Base-by-base conservation (phyloP, 1,140 invertebrate species). In the Dufourea novaeangliae region DNA sequence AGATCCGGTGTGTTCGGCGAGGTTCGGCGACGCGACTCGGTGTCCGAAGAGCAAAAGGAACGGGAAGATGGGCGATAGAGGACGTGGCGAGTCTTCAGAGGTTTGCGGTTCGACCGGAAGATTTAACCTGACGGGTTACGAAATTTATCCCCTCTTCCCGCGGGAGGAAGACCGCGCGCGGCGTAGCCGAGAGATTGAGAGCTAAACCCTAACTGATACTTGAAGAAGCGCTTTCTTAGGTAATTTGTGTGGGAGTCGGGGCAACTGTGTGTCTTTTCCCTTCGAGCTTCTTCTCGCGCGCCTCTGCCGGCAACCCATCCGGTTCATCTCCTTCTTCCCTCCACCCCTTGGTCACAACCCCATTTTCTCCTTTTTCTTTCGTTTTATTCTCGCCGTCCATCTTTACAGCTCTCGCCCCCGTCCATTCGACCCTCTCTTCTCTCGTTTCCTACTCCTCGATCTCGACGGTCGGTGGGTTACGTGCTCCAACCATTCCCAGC, bases 201-300 rank as follows among this genome's bases (percentile, higher is more conserved):
- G 78, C 71, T 80, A 80, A 86, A 86, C 81, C 76, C 76, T 84
- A 83, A 89, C 79, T 86, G 87, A 89, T 88, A 87, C 82, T 83
- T 81, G 67, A 87, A 79, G 76, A 83, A 80, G 72, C 59, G 71
- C 59, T 79, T 81, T 80, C 79, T 71, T 64, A 41, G 74, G 83
- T 89, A 89, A 89, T 88, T 88, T 88, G 87, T 89, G 88, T 89
- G 88, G 81, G 88, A 89, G 80, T 59, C 39, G 59, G n/a, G n/a
- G 57, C 81, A 66, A 87, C 82, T 87, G 87, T 80, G 84, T 88
- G 83, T n/a, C n/a, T n/a, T 80, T 79, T 84, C 41, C 62, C 64
- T 52, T 56, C 78, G 57, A 57, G 17, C 37, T 72, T n/a, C n/a
- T 62, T 34, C 54, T 50, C 14, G 46, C 61, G 46, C 59, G 20